Conservation (phyloP, 2,113 vertebrate genomes). For the Xiphias gladius region DNA sequence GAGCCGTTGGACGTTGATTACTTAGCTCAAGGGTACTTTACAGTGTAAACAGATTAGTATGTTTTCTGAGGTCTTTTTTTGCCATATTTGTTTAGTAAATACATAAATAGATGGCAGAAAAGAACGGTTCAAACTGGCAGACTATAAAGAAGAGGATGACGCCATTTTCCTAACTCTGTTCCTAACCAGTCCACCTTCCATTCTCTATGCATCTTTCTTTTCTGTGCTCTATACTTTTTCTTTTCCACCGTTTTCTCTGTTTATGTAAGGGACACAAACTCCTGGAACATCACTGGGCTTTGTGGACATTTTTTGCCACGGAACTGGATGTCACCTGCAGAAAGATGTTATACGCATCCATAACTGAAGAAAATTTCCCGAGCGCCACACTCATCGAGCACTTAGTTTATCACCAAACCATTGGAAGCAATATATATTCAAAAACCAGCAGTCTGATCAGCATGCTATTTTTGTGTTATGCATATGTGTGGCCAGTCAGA, state of each 20-base stretch:
- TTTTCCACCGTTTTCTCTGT: background rate
- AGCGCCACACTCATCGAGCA: background rate
- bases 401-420: background rate
- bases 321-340: background rate
- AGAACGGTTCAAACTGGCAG: background rate
- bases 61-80: background rate
- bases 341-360: background rate
- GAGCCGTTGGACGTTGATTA: constrained; percentile 21
- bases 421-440: background rate
- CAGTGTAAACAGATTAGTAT: background rate
- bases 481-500: background rate
- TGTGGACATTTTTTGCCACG: no score
- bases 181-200: no score
- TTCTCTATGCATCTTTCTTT: no score
- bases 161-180: background rate
- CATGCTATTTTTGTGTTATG: background rate
- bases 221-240: no score
- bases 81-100: background rate
- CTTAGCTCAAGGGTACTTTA: background rate
- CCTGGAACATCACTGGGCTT: background rate
- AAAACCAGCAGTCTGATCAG: background rate
- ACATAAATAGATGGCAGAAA: background rate
- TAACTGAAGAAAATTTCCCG: background rate
- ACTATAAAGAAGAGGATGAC: background rate
- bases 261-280: background rate